Evolutionary conservation across 2,888 invertebrate species (phyloP), one percentile per base, ranked within the genome.

Genomic region (Kuschelorhynchus macadamiae): DNA sequence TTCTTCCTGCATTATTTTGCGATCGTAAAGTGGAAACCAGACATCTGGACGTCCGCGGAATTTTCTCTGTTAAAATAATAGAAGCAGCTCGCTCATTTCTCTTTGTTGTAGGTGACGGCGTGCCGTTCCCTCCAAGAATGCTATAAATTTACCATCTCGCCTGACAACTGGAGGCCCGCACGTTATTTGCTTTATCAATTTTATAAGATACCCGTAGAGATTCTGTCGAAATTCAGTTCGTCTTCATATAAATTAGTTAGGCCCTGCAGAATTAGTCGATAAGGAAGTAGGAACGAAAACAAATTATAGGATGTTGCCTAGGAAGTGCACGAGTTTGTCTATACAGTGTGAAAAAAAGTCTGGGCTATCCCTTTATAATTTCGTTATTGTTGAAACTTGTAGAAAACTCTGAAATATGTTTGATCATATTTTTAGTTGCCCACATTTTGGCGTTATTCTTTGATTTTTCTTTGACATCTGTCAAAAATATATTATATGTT

Each of bases 1-100:
- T 71, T 71, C 63, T 60, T 55, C 64, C 49, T 71, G 67, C 70
- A 67, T 71, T 67, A 67, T 67, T 67, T 67, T 56, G 63, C 55
- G 63, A 64, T 64, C 62, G 70, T 55, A 70, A 67, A 70, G 63
- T 67, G 64, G 71, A 67, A 61, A 67, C 47, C 71, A 67, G 76
- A 75, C 80, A 79, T 78, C 80, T 80, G 80, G 79, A 76, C 74
- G 75, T 79, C 75, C 77, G 74, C 73, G 75, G 75, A 75, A 77
- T 77, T 77, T 79, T 79, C 78, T 75, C 78, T 77, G 79, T 77
- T 78, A 77, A 79, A 80, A 80, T 79, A 80, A 79, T 79, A 77
- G 78, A 76, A 68, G 71, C 50, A 75, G 74, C 74, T 73, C 70
- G 74, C 72, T 76, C 77, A 79, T 79, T 79, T 80, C 77, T 79